Evolutionary conservation across 2,797 vertebrate genomes (phyloP).

Genomic region (Cirrhinus mrigala): DNA sequence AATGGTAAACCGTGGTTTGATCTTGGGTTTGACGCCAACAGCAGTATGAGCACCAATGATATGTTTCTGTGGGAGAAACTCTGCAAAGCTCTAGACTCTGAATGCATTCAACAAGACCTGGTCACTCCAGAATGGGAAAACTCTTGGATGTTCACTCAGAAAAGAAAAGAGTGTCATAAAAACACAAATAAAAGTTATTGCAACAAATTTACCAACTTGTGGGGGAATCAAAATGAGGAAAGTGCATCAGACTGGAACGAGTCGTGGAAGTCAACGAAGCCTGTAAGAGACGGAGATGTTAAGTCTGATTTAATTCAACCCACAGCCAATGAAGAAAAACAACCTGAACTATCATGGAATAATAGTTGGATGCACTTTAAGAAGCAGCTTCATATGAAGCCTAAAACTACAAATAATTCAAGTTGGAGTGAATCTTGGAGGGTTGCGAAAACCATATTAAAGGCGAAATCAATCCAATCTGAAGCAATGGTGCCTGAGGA

Average conservation of each 20-base stretch:
- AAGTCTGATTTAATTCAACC: background rate
- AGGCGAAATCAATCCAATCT: slow-evolving; percentile 36
- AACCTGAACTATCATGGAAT: slow-evolving; percentile 52
- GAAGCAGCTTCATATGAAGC: slow-evolving; percentile 51
- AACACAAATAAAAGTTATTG: background rate
- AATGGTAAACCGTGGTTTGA: slow-evolving; percentile 65
- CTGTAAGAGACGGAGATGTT: slow-evolving; percentile 37
- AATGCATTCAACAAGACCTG: slow-evolving; percentile 50
- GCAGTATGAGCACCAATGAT: slow-evolving; percentile 19
- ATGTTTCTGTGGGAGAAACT: slow-evolving; percentile 63
- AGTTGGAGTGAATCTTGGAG: slow-evolving; percentile 68
- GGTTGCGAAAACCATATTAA: slow-evolving; percentile 37
- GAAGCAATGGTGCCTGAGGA: background rate
- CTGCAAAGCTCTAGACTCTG: slow-evolving; percentile 45
- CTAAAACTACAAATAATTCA: slow-evolving; percentile 22
- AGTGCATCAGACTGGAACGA: slow-evolving; percentile 68
- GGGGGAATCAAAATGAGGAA: slow-evolving; percentile 53
- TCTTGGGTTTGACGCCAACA: slow-evolving; percentile 55
- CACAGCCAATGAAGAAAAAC: background rate
- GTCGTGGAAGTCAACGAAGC: slow-evolving; percentile 70
- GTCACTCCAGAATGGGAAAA: slow-evolving; percentile 63
- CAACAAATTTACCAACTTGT: slow-evolving; percentile 49
- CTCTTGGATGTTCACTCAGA: slow-evolving; percentile 67
- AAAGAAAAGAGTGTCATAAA: slow-evolving; percentile 21
- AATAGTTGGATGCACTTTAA: slow-evolving; percentile 69